These are phyloP conservation scores for Spicauda simplicius DNA, from an alignment of 2,888 invertebrate species.

Conservation along the genomic window DNA sequence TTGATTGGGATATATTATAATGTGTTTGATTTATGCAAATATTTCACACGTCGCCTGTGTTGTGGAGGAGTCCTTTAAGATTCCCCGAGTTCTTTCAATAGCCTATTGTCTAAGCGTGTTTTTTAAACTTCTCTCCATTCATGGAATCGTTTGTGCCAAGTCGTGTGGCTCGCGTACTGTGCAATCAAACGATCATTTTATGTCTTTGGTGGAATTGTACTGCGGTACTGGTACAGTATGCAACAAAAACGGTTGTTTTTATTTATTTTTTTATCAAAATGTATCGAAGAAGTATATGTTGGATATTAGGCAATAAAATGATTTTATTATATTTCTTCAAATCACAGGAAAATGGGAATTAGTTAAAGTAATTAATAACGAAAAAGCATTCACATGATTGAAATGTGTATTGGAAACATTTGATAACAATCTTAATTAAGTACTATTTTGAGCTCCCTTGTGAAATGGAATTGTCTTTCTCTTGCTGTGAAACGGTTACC, in stretches of 20 bases:
- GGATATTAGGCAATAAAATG: not conserved
- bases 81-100: constrained; percentile 65
- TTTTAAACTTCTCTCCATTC: constrained; percentile 61
- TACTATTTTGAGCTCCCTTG: no score
- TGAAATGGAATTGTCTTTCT: no score
- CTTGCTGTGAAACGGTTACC: no score
- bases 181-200: constrained; percentile 47
- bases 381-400: no score
- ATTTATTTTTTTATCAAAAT: no score
- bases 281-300: not conserved
- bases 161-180: constrained; percentile 41
- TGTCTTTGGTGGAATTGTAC: constrained; percentile 38
- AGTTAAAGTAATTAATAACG: no score
- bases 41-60: constrained; percentile 17
- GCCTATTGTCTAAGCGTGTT: constrained; percentile 64
- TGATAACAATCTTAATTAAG: no score
- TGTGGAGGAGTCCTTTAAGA: constrained; percentile 41
- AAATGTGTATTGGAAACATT: no score
- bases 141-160: constrained; percentile 53
- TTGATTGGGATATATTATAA: not conserved
- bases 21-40: constrained; percentile 23
- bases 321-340: no score
- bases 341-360: no score
- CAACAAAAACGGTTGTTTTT: not conserved
- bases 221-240: constrained; percentile 20